Evolutionary conservation across 53 echinoderm and acorn worm species (phyloP).

Genomic region (Henricia sp.): DNA sequence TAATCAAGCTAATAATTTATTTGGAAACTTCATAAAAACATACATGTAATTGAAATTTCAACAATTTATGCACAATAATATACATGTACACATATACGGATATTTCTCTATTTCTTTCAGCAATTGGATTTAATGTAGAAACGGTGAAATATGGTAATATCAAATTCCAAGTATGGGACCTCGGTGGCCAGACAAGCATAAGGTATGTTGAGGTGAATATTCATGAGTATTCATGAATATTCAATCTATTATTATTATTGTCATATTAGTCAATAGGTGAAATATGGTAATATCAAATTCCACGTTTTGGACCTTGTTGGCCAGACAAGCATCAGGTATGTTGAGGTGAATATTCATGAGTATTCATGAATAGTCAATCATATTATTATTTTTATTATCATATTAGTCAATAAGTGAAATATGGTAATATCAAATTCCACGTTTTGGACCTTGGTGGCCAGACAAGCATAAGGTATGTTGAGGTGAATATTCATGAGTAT

Average conservation of each 20-base stretch:
- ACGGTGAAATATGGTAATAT: slow-evolving; percentile 94
- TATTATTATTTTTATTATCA: too few species aligned
- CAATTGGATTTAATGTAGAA: slow-evolving; percentile 99
- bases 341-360: too few species aligned
- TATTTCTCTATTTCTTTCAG: slow-evolving; percentile 62
- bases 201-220: slow-evolving; percentile 76
- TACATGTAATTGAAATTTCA: neutral
- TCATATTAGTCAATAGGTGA: too few species aligned
- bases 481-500: too few species aligned
- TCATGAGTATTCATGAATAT: too few species aligned
- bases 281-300: slow-evolving; percentile 93
- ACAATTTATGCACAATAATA: neutral
- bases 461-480: slow-evolving; percentile 90
- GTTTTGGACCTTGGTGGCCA: slow-evolving; percentile 99
- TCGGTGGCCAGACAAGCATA: slow-evolving; percentile 97
- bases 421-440: slow-evolving; percentile 94
- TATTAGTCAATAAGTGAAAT: too few species aligned
- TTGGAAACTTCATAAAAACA: neutral
- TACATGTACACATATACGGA: too few species aligned
- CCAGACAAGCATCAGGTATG: slow-evolving; percentile 96
- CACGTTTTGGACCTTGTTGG: slow-evolving; percentile 99
- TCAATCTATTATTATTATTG: too few species aligned
- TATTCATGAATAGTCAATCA: too few species aligned
- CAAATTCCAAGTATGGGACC: slow-evolving; percentile 99
- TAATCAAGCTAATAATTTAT: neutral